Conservation (phyloP, 2,113 vertebrate genomes). For the Geococcyx californianus region DNA sequence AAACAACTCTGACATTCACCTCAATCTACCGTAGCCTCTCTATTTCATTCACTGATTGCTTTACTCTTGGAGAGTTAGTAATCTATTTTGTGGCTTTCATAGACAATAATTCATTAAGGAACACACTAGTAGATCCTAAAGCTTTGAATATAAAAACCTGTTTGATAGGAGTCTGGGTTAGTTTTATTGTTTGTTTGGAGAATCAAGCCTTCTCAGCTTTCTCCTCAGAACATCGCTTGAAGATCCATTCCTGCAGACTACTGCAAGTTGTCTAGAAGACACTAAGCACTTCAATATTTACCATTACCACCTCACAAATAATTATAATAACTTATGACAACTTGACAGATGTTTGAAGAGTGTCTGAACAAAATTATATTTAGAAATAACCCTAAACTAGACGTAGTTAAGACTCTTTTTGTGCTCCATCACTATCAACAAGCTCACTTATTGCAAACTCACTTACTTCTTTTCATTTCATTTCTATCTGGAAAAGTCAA, state of each 20-base stretch:
- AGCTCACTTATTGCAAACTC: background rate
- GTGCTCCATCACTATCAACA: background rate
- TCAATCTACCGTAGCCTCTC: background rate
- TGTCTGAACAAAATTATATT: background rate
- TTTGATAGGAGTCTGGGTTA: background rate
- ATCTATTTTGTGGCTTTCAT: background rate
- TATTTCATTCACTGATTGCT: background rate
- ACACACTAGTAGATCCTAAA: background rate
- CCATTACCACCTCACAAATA: background rate
- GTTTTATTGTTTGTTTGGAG: background rate
- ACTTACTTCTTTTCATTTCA: background rate
- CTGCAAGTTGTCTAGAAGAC: background rate
- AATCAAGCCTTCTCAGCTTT: background rate
- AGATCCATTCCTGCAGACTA: background rate
- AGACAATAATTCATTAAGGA: background rate
- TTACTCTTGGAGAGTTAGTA: background rate
- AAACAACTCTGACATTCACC: background rate
- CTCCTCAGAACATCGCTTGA: background rate
- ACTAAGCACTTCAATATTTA: background rate
- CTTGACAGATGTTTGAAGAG: background rate
- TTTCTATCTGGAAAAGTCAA: background rate
- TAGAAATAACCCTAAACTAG: background rate
- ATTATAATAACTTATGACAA: rapidly evolving
- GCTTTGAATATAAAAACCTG: background rate
- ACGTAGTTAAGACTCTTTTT: background rate